phyloP scores from a whole-genome alignment of 2,797 vertebrate genomes.

The Sebastes oblongus region DNA sequence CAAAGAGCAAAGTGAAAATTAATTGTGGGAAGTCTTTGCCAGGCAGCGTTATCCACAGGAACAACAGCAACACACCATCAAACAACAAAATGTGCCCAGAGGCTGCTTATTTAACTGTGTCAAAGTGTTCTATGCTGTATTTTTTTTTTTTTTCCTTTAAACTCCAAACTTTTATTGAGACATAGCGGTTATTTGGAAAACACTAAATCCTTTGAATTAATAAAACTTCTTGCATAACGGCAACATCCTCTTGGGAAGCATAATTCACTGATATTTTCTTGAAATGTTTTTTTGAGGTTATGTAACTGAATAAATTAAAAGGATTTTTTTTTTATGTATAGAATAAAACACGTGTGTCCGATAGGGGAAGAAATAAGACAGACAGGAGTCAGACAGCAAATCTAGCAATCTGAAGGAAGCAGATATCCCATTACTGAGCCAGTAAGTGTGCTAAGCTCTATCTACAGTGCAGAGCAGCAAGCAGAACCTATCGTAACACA shows the following conservation, averaged over 20 bases:
- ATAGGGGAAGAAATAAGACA: slow-evolving; percentile 4
- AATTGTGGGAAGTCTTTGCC: slow-evolving; percentile 9
- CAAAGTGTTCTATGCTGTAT: slow-evolving; percentile 10
- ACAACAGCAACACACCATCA: slow-evolving; percentile 1
- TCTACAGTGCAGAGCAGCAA: slow-evolving; percentile 28
- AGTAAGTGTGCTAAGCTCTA: slow-evolving; percentile 39
- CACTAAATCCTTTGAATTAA: slow-evolving; percentile 43
- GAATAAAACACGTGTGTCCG: neutral
- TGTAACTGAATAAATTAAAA: slow-evolving; percentile 24
- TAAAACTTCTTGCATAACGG: slow-evolving; percentile 35
- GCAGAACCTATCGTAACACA: slow-evolving; percentile 42
- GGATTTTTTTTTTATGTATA: neutral
- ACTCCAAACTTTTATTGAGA: slow-evolving; percentile 26
- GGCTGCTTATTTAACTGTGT: slow-evolving; percentile 46
- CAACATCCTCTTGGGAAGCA: slow-evolving; percentile 28
- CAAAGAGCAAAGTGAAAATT: slow-evolving; percentile 23
- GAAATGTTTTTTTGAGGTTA: slow-evolving; percentile 24
- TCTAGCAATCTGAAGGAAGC: slow-evolving; percentile 13
- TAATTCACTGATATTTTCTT: slow-evolving; percentile 32
- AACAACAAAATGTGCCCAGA: slow-evolving; percentile 13
- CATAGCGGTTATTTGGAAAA: slow-evolving; percentile 34
- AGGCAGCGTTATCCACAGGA: slow-evolving; percentile 18
- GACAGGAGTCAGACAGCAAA: neutral
- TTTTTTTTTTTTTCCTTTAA: slow-evolving; percentile 8
- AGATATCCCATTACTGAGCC: slow-evolving; percentile 47